Percentiles rank a stretch among this genome's conserved stretches.
Conservation (phyloP, 2,888 invertebrate genomes). For the Oligia strigilis region DNA sequence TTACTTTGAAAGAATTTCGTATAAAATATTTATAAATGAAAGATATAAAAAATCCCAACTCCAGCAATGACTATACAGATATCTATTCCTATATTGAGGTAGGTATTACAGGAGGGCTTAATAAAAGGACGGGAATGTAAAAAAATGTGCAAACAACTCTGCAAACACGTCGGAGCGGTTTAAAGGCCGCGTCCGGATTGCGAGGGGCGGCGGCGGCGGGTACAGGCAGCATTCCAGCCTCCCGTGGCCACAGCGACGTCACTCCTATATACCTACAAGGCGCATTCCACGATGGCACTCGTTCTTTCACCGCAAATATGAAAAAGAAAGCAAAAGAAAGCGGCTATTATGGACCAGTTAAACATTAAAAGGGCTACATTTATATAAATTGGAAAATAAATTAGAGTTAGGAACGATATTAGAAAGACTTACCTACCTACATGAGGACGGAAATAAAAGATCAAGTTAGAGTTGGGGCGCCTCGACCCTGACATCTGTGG, state of each 20-base stretch:
- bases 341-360: constrained; percentile 67
- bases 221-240: constrained; percentile 87
- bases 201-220: constrained; percentile 85
- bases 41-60: constrained; percentile 39
- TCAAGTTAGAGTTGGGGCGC: constrained; percentile 70
- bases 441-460: constrained; percentile 61
- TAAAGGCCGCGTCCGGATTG: constrained; percentile 90
- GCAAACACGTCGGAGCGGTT: constrained; percentile 90
- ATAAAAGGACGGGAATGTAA: constrained; percentile 89
- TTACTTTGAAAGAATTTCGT: constrained; percentile 49
- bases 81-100: constrained; percentile 67
- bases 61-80: constrained; percentile 35
- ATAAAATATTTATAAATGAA: constrained; percentile 47
- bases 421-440: constrained; percentile 16
- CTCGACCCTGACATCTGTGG: constrained; percentile 81
- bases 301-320: constrained; percentile 74
- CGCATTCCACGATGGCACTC: constrained; percentile 78
- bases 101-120: constrained; percentile 81
- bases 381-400: constrained; percentile 14
- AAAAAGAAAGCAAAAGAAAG: constrained; percentile 74
- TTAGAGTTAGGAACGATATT: constrained; percentile 17
- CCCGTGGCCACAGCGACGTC: constrained; percentile 83
- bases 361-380: constrained; percentile 54
- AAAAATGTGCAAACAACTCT: constrained; percentile 90
- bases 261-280: constrained; percentile 77